Evolutionary conservation across 2,113 vertebrate species (phyloP).

Genomic region (Perca fluviatilis): DNA sequence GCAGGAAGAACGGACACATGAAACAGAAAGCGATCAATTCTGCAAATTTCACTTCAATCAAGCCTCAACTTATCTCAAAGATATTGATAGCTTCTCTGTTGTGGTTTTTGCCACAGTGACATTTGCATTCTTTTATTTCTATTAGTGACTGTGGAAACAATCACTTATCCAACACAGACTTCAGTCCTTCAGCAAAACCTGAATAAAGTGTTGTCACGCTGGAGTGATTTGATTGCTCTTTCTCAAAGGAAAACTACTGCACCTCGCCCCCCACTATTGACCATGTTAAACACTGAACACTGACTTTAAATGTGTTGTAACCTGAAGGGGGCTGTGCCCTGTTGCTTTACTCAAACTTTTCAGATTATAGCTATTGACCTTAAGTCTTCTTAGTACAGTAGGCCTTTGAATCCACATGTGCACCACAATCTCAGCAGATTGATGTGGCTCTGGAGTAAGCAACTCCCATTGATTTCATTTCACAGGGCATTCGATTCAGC

Average conservation of each 20-base stretch:
- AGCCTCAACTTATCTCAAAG: not conserved
- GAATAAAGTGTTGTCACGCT: not conserved
- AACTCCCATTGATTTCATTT: constrained; percentile 83
- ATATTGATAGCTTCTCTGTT: not conserved
- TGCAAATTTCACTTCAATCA: constrained; percentile 12
- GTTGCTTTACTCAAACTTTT: constrained; percentile 62
- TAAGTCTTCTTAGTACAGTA: constrained; percentile 44
- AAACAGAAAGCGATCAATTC: constrained; percentile 19
- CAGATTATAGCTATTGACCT: constrained; percentile 68
- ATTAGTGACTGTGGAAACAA: not conserved
- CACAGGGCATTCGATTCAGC: constrained; percentile 73
- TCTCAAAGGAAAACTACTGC: not conserved
- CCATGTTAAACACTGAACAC: not conserved
- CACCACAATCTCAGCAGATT: constrained; percentile 66
- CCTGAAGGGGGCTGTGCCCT: constrained; percentile 1
- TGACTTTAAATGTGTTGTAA: constrained; percentile 1
- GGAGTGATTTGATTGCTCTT: not conserved
- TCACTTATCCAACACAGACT: not conserved
- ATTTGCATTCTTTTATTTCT: not conserved
- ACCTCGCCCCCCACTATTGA: constrained; percentile 16
- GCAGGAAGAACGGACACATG: not conserved
- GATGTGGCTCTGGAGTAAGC: constrained; percentile 73
- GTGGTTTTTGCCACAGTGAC: not conserved
- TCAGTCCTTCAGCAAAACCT: not conserved
- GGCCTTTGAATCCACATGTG: constrained; percentile 56